phyloP scores from a whole-genome alignment of 1,140 invertebrate species.

The Cherax quadricarinatus region DNA sequence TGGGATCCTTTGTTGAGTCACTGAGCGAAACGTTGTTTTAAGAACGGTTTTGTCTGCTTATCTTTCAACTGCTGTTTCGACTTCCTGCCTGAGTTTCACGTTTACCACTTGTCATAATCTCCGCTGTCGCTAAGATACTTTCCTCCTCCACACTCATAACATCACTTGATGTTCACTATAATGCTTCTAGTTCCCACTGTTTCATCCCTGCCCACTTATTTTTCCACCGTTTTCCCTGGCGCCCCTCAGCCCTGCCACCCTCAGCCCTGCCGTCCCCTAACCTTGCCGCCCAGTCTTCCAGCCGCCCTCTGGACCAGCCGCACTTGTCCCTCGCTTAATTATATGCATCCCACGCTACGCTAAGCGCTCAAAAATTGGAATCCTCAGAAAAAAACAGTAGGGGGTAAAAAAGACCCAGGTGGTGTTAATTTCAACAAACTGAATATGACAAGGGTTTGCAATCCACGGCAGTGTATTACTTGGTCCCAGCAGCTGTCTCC shows the following conservation, averaged over 20 bases:
- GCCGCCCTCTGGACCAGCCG: neutral
- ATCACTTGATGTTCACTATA: no score
- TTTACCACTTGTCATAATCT: no score
- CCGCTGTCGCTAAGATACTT: neutral
- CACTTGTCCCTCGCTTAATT: conserved; percentile 10
- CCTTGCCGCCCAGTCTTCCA: neutral
- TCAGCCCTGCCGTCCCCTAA: neutral
- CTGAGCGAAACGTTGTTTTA: no score
- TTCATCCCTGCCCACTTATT: neutral
- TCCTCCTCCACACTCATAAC: no score
- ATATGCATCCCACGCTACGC: conserved; percentile 32
- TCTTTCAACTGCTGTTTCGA: no score
- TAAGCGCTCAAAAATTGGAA: conserved; percentile 19
- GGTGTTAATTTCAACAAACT: conserved; percentile 51
- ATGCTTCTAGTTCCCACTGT: neutral
- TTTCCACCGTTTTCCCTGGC: neutral
- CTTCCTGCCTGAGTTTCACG: no score
- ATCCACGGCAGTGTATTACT: conserved; percentile 17
- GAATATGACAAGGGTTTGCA: conserved; percentile 48
- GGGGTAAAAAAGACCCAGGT: conserved; percentile 34
- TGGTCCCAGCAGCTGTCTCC: conserved; percentile 3
- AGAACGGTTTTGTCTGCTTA: no score
- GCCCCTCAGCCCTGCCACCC: neutral
- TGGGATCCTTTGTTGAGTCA: no score
- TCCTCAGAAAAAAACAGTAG: neutral